Percentiles rank a stretch among this genome's conserved stretches.
Evolutionary conservation across 2,113 vertebrate genomes (phyloP).

Genomic region (Bothrops jararaca): DNA sequence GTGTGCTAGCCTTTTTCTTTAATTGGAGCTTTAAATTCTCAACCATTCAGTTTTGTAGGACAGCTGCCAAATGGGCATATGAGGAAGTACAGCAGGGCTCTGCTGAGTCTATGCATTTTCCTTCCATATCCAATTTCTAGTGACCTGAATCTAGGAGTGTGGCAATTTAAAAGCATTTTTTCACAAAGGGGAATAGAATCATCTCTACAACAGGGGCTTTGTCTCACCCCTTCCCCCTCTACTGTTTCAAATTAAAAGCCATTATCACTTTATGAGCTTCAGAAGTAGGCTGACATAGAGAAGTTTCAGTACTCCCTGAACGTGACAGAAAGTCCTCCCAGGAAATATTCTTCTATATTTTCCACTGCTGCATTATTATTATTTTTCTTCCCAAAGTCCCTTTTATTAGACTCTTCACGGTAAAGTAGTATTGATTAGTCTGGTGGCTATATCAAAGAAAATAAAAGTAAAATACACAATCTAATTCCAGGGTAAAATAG

Average conservation of each 20-base stretch:
- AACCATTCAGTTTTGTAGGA: slow-evolving; percentile 43
- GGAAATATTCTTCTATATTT: not conserved
- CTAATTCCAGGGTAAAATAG: not conserved
- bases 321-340: not conserved
- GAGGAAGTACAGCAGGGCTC: slow-evolving; percentile 52
- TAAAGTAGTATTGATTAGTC: not conserved
- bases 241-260: not conserved
- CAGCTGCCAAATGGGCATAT: slow-evolving; percentile 47
- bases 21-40: slow-evolving; percentile 40
- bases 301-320: not conserved
- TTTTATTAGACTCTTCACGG: slow-evolving; percentile 11
- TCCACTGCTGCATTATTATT: slow-evolving; percentile 19
- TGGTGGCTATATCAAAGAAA: not conserved
- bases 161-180: slow-evolving; percentile 34
- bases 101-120: slow-evolving; percentile 50
- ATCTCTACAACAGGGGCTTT: slow-evolving; percentile 10
- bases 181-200: slow-evolving; percentile 33
- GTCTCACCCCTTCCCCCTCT: accelerated
- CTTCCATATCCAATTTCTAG: slow-evolving; percentile 56
- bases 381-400: slow-evolving; percentile 14
- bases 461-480: not conserved
- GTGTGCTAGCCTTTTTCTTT: slow-evolving; percentile 25
- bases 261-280: not conserved
- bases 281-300: not conserved
- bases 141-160: slow-evolving; percentile 55